phyloP scores from a whole-genome alignment of 2,888 invertebrate species.

The Fragum fragum region DNA sequence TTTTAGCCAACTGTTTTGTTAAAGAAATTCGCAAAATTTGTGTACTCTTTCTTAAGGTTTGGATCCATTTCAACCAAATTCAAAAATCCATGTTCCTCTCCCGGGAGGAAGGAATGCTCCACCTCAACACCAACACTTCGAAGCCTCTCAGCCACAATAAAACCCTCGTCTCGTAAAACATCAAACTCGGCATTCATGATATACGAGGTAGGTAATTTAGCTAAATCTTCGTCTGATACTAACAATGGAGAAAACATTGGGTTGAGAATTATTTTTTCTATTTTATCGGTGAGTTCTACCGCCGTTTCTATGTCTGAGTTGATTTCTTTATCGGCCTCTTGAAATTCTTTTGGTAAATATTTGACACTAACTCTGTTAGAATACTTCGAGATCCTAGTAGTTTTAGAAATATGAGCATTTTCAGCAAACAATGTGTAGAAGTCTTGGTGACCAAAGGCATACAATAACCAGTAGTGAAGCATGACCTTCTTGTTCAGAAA shows the following conservation, averaged over 20 bases:
- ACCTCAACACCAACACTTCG: conserved; percentile 50
- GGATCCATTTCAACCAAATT: conserved; percentile 44
- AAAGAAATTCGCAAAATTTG: conserved; percentile 48
- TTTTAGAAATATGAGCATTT: conserved; percentile 50
- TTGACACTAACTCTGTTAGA: conserved; percentile 37
- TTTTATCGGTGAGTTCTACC: conserved; percentile 29
- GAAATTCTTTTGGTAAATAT: conserved; percentile 62
- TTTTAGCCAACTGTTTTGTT: conserved; percentile 35
- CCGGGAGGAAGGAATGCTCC: conserved; percentile 51
- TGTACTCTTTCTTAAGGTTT: conserved; percentile 36
- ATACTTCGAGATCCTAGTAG: conserved; percentile 39
- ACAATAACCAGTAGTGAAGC: conserved; percentile 63
- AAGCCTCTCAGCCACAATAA: conserved; percentile 64
- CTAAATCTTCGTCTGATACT: conserved; percentile 62
- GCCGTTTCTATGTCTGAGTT: background rate
- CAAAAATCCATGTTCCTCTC: conserved; percentile 69
- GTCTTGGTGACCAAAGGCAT: conserved; percentile 58
- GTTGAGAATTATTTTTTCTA: conserved; percentile 49
- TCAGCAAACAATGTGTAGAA: conserved; percentile 34
- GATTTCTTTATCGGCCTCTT: background rate
- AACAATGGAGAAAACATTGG: conserved; percentile 67
- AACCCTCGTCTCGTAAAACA: conserved; percentile 69
- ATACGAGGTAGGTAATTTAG: conserved; percentile 59
- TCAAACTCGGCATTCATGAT: conserved; percentile 69
- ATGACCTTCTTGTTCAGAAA: conserved; percentile 56